Evolutionary conservation across 2,113 vertebrate genomes (phyloP).

Genomic region (Percopsis transmontana): DNA sequence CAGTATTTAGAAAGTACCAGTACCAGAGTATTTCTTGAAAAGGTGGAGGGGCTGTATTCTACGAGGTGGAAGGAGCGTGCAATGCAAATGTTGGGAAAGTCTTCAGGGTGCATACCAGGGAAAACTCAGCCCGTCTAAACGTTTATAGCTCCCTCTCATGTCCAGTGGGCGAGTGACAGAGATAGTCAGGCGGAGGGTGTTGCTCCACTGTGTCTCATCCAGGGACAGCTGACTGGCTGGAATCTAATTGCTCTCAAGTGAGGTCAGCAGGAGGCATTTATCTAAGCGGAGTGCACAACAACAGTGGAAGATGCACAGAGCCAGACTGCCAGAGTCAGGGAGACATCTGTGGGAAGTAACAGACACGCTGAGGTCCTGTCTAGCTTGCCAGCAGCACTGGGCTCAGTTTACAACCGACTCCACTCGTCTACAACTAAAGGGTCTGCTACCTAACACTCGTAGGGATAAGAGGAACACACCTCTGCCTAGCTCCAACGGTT

Average conservation of each 20-base stretch:
- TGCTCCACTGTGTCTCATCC: conserved; percentile 79
- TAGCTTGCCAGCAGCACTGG: conserved; percentile 79
- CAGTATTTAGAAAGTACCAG: too few relatives aligned
- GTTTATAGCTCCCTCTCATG: conserved; percentile 94
- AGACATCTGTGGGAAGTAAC: conserved; percentile 89
- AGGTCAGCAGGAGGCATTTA: conserved; percentile 98
- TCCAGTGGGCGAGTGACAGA: conserved; percentile 82
- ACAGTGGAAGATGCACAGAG: conserved; percentile 84
- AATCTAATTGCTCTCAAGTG: conserved; percentile 97
- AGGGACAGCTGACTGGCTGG: conserved; percentile 96
- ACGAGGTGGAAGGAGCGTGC: conserved; percentile 24
- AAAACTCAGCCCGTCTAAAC: conserved; percentile 68
- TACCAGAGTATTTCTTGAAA: conserved; percentile 28
- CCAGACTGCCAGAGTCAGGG: conserved; percentile 75
- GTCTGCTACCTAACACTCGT: conserved; percentile 75
- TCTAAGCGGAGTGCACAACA: conserved; percentile 86
- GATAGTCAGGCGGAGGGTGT: conserved; percentile 78
- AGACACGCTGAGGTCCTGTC: conserved; percentile 82
- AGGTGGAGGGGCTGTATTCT: conserved; percentile 13
- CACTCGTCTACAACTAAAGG: conserved; percentile 43
- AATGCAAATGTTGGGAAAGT: conserved; percentile 48
- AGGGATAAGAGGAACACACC: conserved; percentile 80
- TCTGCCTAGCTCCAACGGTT: conserved; percentile 80
- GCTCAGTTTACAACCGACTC: conserved; percentile 37
- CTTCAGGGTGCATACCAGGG: conserved; percentile 49